Evolutionary conservation across 1,140 invertebrate species (phyloP), one percentile per base, ranked within the genome.

Genomic region (Drosophila persimilis): DNA sequence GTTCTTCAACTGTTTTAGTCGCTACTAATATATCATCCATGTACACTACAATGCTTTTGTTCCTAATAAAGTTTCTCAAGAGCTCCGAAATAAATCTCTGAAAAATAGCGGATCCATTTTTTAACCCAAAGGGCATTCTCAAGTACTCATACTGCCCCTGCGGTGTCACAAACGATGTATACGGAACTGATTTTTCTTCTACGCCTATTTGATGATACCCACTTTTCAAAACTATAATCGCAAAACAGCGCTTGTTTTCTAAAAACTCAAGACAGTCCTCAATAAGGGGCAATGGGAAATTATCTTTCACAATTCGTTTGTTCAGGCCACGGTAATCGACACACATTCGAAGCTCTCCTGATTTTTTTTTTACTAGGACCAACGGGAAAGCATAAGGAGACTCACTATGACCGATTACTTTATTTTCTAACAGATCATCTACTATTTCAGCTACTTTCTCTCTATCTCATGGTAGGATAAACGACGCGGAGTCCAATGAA

Each of bases 301-400:
- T 50, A 44, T 50, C 24, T 24, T 35, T 5, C n/a, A 51, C 26
- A 24, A 24, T 57, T 15, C 11, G 17, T 20, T 52, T 63, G 35
- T 59, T 65, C 5, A 62, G 11, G 6, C 54, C 54, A 24, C 61
- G 24, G 13, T 58, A 66, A 39, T 66, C 54, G 5, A 57, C 22
- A 24, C 22, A 24, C 22, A 24, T 24, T 24, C 22, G 22, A 24
- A 24, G 22, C 24, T 35, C 29, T 9, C 46, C 47, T 59, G 9
- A 17, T 52, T 15, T 15, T 15, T 15, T n/a, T 15, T 15, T 15
- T 15, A 15, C 15, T 15, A 15, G 15, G 15, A 15, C 15, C 15
- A 15, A 15, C 15, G 15, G 15, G 15, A 3, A 24, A 24, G 2
- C 22, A 4, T 24, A 24, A 24, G 22, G 22, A 24, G 22, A 24